phyloP scores from a whole-genome alignment of 2,888 invertebrate genomes.

The Trypoxylon attenuatum region DNA sequence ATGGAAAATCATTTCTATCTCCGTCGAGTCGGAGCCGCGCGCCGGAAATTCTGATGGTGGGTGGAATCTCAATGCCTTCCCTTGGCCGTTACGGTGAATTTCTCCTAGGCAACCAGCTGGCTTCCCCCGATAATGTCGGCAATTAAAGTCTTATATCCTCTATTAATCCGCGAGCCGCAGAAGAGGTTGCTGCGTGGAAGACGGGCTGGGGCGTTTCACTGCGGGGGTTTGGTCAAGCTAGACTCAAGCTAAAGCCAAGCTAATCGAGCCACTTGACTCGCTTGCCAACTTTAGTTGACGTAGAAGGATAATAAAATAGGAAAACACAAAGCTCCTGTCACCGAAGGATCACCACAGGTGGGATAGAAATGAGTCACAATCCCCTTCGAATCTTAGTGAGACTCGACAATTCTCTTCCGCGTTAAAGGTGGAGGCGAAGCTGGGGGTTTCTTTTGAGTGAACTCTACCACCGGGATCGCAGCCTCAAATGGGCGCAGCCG shows the following conservation, averaged over 20 bases:
- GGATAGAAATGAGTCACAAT: conserved; percentile 24
- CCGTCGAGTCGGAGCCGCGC: conserved; percentile 1
- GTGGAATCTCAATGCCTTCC: conserved; percentile 39
- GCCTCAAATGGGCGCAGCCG: background rate
- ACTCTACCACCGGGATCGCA: background rate
- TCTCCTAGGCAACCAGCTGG: conserved; percentile 34
- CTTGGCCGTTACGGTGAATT: conserved; percentile 41
- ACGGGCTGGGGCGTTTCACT: conserved; percentile 9
- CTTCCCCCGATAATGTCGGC: conserved; percentile 48
- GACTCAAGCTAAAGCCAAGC: too few species aligned
- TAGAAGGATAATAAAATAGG: conserved; percentile 34
- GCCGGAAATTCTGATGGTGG: conserved; percentile 23
- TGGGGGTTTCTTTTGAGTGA: background rate
- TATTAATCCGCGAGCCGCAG: conserved; percentile 46
- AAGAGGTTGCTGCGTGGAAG: background rate
- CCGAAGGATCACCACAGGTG: conserved; percentile 57
- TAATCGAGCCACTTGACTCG: too few species aligned
- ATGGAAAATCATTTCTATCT: conserved; percentile 24
- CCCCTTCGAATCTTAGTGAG: conserved; percentile 3
- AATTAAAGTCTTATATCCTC: conserved; percentile 53
- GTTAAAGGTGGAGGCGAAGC: conserved; percentile 5
- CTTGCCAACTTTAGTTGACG: conserved; percentile 31
- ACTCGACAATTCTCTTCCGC: conserved; percentile 26
- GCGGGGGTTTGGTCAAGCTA: conserved; percentile 33
- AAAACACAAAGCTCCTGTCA: conserved; percentile 52